Conservation (phyloP, 2,888 invertebrate species). For the Brachyopa scutellaris region DNA sequence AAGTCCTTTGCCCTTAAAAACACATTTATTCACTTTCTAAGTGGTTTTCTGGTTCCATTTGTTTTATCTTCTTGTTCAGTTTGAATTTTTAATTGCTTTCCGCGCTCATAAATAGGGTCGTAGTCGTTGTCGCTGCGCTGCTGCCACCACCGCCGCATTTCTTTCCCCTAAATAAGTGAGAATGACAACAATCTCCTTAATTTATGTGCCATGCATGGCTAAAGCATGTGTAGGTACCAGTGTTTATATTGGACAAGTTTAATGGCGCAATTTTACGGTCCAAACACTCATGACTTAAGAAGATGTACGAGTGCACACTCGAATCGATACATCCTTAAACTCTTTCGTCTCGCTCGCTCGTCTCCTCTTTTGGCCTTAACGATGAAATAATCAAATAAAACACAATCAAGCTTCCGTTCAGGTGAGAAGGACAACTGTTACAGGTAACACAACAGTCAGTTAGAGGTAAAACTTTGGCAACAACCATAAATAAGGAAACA, state of each 20-base stretch:
- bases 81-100: slow-evolving; percentile 58
- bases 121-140: not conserved
- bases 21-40: slow-evolving; percentile 23
- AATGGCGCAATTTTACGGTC: slow-evolving; percentile 38
- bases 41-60: not conserved
- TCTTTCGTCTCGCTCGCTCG: too few species aligned
- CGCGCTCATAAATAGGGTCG: slow-evolving; percentile 24
- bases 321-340: not conserved
- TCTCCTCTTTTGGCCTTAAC: too few species aligned
- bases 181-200: slow-evolving; percentile 16
- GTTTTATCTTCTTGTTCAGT: slow-evolving; percentile 38
- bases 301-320: not conserved
- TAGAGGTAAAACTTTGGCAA: slow-evolving; percentile 20
- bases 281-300: slow-evolving; percentile 14
- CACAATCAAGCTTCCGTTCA: slow-evolving; percentile 18
- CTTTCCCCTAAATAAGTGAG: slow-evolving; percentile 18
- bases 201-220: slow-evolving; percentile 44
- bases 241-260: slow-evolving; percentile 18
- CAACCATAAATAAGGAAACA: slow-evolving; percentile 63
- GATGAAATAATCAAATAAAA: slow-evolving; percentile 31
- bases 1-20: slow-evolving; percentile 37
- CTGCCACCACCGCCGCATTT: not conserved
- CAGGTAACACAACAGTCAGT: too few species aligned
- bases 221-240: slow-evolving; percentile 3
- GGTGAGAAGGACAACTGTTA: slow-evolving; percentile 9